Evolutionary conservation across 2,888 invertebrate species (phyloP).

Genomic region (Xestia c-nigrum): DNA sequence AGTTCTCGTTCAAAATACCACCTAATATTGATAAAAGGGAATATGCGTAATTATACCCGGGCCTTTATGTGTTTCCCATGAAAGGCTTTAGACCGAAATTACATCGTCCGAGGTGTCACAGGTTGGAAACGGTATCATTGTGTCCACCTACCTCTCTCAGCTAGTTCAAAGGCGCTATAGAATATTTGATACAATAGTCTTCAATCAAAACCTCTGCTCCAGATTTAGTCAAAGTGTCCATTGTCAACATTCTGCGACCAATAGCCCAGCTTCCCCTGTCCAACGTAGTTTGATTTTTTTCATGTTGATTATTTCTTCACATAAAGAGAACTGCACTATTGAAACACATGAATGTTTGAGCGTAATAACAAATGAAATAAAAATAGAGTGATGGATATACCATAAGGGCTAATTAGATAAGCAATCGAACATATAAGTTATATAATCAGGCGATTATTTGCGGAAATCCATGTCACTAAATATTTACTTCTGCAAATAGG

Average conservation of each 20-base stretch:
- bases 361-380: not conserved
- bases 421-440: not conserved
- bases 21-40: not conserved
- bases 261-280: not conserved
- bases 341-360: not conserved
- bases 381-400: not conserved
- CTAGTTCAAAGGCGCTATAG: slow-evolving; percentile 2
- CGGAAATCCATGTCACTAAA: not conserved
- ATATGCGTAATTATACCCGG: not conserved
- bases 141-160: not conserved
- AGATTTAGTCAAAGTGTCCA: not conserved
- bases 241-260: not conserved
- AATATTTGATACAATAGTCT: slow-evolving; percentile 14
- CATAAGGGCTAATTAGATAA: not conserved
- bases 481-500: not conserved
- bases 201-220: not conserved
- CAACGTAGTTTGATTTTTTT: not conserved
- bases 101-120: not conserved
- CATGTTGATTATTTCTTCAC: not conserved
- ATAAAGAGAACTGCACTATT: not conserved
- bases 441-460: not conserved
- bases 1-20: not conserved
- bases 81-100: not conserved
- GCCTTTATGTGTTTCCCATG: not conserved
- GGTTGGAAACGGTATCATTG: not conserved